These are phyloP conservation scores for Rhea pennata DNA, from an alignment of 2,113 vertebrate genomes.

Conservation along the genomic window DNA sequence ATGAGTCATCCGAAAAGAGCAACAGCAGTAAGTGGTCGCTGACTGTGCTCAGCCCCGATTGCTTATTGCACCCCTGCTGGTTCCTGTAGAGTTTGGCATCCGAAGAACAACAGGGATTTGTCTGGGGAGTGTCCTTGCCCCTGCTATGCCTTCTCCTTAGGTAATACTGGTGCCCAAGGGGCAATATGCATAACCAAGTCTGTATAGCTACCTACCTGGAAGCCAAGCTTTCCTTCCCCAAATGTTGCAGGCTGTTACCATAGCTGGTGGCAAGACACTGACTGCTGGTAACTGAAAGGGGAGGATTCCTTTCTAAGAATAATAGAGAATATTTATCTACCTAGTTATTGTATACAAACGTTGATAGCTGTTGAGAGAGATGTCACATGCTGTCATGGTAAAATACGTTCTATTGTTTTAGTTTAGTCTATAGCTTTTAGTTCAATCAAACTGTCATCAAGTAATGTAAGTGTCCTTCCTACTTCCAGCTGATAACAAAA, in stretches of 20 bases:
- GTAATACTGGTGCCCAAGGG: not conserved
- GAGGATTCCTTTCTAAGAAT: not conserved
- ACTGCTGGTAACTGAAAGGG: rapidly evolving
- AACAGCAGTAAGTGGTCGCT: not conserved
- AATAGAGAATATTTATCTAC: not conserved
- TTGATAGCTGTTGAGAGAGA: not conserved
- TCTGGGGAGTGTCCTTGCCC: not conserved
- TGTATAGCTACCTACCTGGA: not conserved
- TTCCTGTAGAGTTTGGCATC: not conserved
- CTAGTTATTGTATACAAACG: not conserved
- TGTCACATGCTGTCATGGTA: not conserved
- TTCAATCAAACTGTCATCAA: not conserved
- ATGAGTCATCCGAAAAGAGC: slow-evolving; percentile 46
- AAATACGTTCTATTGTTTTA: not conserved
- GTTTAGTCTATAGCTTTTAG: not conserved
- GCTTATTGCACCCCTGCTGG: not conserved
- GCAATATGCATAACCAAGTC: not conserved
- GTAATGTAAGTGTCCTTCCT: not conserved
- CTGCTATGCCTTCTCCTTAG: not conserved
- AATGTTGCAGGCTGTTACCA: not conserved
- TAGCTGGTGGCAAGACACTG: not conserved
- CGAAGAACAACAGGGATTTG: not conserved
- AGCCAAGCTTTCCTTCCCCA: not conserved
- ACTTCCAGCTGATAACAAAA: not conserved
- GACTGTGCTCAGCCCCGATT: not conserved